A percentile compares a stretch with the other conserved stretches of the same genome.
phyloP scores from a whole-genome alignment of 2,797 vertebrate species.

The Echeneis naucrates region DNA sequence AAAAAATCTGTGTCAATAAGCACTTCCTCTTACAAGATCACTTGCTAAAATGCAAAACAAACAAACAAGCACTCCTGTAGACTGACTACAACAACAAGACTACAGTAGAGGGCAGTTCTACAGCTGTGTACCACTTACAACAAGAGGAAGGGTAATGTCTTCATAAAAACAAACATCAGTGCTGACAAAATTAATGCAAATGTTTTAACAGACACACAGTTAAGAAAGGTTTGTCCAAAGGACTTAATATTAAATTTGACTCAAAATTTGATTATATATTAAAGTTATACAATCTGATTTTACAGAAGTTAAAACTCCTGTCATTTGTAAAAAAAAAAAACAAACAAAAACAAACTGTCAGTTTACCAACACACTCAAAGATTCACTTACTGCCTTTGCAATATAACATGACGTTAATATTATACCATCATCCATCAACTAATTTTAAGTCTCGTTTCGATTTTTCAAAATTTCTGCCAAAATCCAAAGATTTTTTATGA shows the following conservation, averaged over 20 bases:
- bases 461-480: constrained; percentile 81
- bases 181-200: constrained; percentile 81
- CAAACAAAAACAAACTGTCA: too few relatives aligned
- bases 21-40: constrained; percentile 93
- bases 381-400: constrained; percentile 69
- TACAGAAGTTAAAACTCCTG: constrained; percentile 87
- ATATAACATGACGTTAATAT: constrained; percentile 28
- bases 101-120: constrained; percentile 86
- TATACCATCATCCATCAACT: constrained; percentile 63
- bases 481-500: constrained; percentile 88
- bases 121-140: constrained; percentile 88
- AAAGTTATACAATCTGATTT: constrained; percentile 87
- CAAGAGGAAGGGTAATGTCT: constrained; percentile 87
- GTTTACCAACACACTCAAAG: constrained; percentile 88
- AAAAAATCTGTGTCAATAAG: constrained; percentile 93
- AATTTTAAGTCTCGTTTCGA: constrained; percentile 69
- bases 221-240: constrained; percentile 84
- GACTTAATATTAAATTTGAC: constrained; percentile 82
- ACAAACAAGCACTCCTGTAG: constrained; percentile 83
- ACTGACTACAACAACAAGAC: constrained; percentile 84
- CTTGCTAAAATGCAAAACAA: constrained; percentile 88
- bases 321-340: too few relatives aligned
- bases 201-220: constrained; percentile 87
- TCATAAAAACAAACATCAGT: constrained; percentile 89
- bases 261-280: constrained; percentile 83